A percentile compares a stretch with the other conserved stretches of the same genome.
These are phyloP conservation scores for Gryllus bimaculatus DNA, from an alignment of 1,140 invertebrate species.

Conservation along the genomic window DNA sequence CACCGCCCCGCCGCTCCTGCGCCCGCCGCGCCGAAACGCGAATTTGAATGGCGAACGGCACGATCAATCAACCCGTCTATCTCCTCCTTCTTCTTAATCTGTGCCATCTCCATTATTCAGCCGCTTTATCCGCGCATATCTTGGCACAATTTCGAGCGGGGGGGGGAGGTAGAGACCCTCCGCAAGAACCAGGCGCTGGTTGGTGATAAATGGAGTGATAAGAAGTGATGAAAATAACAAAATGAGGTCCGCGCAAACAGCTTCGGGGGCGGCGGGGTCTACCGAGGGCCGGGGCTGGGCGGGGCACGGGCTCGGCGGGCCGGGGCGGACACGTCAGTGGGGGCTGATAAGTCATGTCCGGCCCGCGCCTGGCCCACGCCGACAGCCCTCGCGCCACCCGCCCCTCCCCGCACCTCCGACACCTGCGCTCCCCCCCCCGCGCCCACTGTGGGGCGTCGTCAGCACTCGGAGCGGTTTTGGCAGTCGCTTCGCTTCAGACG, in stretches of 20 bases:
- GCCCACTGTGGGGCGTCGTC: neutral
- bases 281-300: neutral
- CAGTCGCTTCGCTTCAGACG: neutral
- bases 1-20: neutral
- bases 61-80: constrained; percentile 3
- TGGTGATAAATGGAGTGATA: constrained; percentile 4
- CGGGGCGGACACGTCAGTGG: neutral
- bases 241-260: constrained; percentile 2
- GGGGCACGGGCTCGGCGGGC: no score
- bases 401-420: neutral
- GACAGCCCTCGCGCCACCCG: neutral
- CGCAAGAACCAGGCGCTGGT: neutral
- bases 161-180: no score
- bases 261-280: neutral
- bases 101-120: constrained; percentile 3
- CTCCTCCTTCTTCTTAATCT: neutral
- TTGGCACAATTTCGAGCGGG: neutral
- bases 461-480: neutral
- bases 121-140: neutral
- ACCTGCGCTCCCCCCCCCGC: no score
- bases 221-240: constrained; percentile 5
- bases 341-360: neutral
- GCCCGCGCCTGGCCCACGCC: neutral
- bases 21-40: neutral
- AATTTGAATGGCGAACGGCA: neutral